Base-by-base conservation (phyloP, 92 coral and sea anemone species). In the Zoanthus gigantus region DNA sequence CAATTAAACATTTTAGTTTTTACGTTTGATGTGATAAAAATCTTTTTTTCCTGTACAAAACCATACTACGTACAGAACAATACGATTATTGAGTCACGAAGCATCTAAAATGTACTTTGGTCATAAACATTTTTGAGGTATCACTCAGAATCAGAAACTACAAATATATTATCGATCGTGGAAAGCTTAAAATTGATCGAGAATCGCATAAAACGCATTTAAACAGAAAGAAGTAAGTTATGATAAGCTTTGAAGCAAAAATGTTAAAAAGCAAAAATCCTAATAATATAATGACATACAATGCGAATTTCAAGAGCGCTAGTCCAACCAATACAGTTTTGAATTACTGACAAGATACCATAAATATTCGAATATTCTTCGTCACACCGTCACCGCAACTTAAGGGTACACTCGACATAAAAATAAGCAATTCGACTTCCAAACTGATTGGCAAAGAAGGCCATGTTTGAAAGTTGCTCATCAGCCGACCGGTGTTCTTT, bases 401-500 rank as follows among this genome's bases (percentile, higher is more conserved):
- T 28, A 9, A 67, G 42, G 23, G 7, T 30, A 67, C 11, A 16
- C 15, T 69, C 3, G 45, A 30, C 11, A 29, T 9, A 29, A 69
- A 31, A 69, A 30, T 34, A 30, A 1, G 45, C 42, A 44, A 28
- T 69, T 46, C 30, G 5, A 69, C 31, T 69, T 69, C 17, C 9
- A 63, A 4, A 5, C n/a, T 13, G 11, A n/a, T 5, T 7, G 28
- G 28, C 29, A 23, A 63, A n/a, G 23, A 63, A 17, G 28, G 9
- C 23, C 30, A 5, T 7, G 47, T 42, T 63, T 18, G 10, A 12
- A 11, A 17, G 58, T 50, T 45, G 7, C 45, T 66, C 37, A 12
- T 44, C 17, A 63, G n/a, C 47, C 85, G 74, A 74, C 74, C 85
- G 85, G 85, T 34, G 31, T 15, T 17, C 29, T 63, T 63, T 16